Percentiles rank a stretch among this genome's conserved stretches.
phyloP scores from a whole-genome alignment of 2,113 vertebrate genomes.

The Podiceps cristatus region DNA sequence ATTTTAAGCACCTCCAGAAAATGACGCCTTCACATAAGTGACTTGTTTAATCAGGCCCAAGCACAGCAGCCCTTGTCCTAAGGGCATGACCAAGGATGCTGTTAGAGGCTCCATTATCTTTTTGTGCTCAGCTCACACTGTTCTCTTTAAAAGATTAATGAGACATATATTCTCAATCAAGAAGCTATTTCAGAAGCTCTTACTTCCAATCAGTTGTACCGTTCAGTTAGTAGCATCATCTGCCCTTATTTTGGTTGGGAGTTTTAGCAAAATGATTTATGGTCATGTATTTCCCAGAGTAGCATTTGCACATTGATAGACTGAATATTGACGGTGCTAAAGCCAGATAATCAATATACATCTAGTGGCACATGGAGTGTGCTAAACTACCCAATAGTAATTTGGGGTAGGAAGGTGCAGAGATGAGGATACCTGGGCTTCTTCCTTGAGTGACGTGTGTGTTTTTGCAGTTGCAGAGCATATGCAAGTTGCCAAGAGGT shows the following conservation, averaged over 20 bases:
- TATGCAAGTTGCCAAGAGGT: background rate
- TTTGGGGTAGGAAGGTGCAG: background rate
- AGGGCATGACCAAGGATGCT: background rate
- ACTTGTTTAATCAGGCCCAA: background rate
- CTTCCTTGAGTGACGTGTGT: background rate
- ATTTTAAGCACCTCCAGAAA: background rate
- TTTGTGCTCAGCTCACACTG: background rate
- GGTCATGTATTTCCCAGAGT: conserved; percentile 12
- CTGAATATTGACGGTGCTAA: background rate
- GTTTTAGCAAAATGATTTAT: background rate
- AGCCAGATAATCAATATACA: background rate
- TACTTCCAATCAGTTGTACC: background rate
- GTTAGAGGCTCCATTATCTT: background rate
- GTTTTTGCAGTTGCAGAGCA: background rate
- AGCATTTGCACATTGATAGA: background rate
- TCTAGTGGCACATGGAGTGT: background rate
- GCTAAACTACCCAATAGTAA: background rate
- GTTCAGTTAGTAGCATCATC: background rate
- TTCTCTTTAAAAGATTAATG: conserved; percentile 61
- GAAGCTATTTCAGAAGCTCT: conserved; percentile 43
- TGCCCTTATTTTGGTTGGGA: background rate
- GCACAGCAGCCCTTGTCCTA: background rate
- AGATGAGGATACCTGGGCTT: background rate
- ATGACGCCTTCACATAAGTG: background rate
- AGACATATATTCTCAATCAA: conserved; percentile 24